Evolutionary conservation across 2,888 invertebrate species (phyloP), one percentile per base, ranked within the genome.

Genomic region (Troides oblongomaculatus): DNA sequence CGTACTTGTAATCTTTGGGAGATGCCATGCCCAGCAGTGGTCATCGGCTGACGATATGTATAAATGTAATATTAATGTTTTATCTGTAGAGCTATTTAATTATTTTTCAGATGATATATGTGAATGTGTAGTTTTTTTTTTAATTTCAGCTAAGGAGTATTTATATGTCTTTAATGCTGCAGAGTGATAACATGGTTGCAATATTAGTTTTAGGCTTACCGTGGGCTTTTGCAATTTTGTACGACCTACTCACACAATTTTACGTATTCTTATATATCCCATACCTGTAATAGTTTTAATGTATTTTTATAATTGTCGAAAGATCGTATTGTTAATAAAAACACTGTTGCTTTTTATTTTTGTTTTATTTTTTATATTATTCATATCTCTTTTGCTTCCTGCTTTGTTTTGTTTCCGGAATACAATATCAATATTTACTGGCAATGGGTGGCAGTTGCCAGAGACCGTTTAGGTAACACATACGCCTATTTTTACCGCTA

Each of bases 161-260:
- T 78, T 77, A 77, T 75, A 71, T 66, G 68, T 72, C 74, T 72
- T 73, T 77, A 75, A 81, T 83, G 80, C 76, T 79, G 78, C 81
- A 82, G 87, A 88, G 92, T 92, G 92, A 92, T 92, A 91, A 78
- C 81, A 82, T 82, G 85, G 90, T 91, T 92, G 92, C 92, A 92
- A 92, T 92, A 92, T 84, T 92, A 92, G 90, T 77, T 76, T 75
- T 89, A 88, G 85, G 81, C 84, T 80, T 76, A 74, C 77, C 75
- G 79, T 80, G 78, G 81, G 81, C 81, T 81, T 82, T 79, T 81
- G 82, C 83, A 78, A 77, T 77, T 77, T 74, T 81, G 79, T 83
- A 81, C 75, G 81, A 79, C 76, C 78, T 81, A 78, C 76, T 74
- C 56, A 56, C 56, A 56, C 8, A 56, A 50, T 17, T 50, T 50